A percentile compares a stretch with the other conserved stretches of the same genome.
These are phyloP conservation scores for Pocillopora meandrina DNA, from an alignment of 92 coral and sea anemone genomes.

Conservation along the genomic window DNA sequence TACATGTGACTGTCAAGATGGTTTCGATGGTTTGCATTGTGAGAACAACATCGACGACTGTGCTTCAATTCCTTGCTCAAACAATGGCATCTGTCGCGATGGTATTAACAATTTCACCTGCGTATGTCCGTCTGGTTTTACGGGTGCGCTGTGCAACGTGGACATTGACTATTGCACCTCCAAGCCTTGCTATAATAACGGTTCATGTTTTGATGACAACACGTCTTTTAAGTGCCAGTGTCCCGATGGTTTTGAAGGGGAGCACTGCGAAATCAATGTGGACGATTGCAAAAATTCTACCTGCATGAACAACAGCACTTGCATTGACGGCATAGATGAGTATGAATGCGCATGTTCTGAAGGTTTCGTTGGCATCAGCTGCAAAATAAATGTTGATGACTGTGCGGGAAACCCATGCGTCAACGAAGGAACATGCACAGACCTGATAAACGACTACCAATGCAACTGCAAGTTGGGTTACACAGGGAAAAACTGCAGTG, in stretches of 20 bases:
- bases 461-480: slow-evolving; percentile 69
- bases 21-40: slow-evolving; percentile 63
- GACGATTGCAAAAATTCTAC: slow-evolving; percentile 65
- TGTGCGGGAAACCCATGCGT: slow-evolving; percentile 67
- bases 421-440: slow-evolving; percentile 67
- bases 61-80: slow-evolving; percentile 53
- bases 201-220: slow-evolving; percentile 59
- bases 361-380: slow-evolving; percentile 66
- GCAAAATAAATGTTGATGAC: slow-evolving; percentile 70
- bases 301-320: slow-evolving; percentile 63
- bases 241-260: slow-evolving; percentile 64
- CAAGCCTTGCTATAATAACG: slow-evolving; percentile 50
- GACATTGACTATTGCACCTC: slow-evolving; percentile 69
- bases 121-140: slow-evolving; percentile 61
- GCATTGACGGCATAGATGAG: slow-evolving; percentile 61
- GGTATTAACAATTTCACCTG: slow-evolving; percentile 67
- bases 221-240: slow-evolving; percentile 68
- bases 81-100: slow-evolving; percentile 67
- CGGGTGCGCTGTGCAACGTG: slow-evolving; percentile 59
- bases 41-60: slow-evolving; percentile 62
- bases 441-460: slow-evolving; percentile 67
- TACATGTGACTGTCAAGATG: slow-evolving; percentile 61
- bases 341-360: slow-evolving; percentile 63
- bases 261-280: slow-evolving; percentile 52
- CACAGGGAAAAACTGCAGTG: slow-evolving; percentile 66